These are phyloP conservation scores for Ibidorhyncha struthersii DNA, from an alignment of 2,113 vertebrate species.

Conservation along the genomic window DNA sequence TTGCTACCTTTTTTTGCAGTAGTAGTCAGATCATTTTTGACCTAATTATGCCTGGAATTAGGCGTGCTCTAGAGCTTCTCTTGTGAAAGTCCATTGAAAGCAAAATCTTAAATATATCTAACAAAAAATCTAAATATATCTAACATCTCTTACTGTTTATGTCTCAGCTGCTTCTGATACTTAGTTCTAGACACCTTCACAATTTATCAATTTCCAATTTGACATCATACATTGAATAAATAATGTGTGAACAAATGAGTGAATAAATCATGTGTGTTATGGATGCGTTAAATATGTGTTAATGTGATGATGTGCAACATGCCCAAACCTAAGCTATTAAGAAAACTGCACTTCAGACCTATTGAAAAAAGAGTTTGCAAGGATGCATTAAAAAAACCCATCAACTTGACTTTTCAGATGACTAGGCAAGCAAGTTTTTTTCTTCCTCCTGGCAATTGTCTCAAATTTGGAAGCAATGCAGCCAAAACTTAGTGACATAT, in stretches of 20 bases:
- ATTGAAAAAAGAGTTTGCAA: background rate
- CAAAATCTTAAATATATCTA: background rate
- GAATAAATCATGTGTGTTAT: background rate
- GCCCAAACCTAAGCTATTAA: background rate
- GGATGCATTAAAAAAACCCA: background rate
- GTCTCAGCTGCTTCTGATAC: background rate
- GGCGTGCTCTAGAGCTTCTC: background rate
- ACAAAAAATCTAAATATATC: background rate
- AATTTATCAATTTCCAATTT: background rate
- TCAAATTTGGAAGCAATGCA: background rate
- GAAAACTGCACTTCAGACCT: background rate
- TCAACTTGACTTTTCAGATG: background rate
- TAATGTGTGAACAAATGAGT: background rate
- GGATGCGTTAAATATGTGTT: background rate
- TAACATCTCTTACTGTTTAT: background rate
- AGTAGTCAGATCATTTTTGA: background rate
- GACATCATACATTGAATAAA: background rate
- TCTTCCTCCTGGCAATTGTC: background rate
- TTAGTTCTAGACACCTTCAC: background rate
- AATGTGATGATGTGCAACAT: background rate
- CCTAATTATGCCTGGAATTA: background rate
- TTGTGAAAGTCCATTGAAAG: background rate
- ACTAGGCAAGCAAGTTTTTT: background rate
- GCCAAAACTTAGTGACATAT: background rate
- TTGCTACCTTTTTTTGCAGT: background rate